phyloP scores from a whole-genome alignment of 2,113 vertebrate genomes.

The Laterallus jamaicensis region DNA sequence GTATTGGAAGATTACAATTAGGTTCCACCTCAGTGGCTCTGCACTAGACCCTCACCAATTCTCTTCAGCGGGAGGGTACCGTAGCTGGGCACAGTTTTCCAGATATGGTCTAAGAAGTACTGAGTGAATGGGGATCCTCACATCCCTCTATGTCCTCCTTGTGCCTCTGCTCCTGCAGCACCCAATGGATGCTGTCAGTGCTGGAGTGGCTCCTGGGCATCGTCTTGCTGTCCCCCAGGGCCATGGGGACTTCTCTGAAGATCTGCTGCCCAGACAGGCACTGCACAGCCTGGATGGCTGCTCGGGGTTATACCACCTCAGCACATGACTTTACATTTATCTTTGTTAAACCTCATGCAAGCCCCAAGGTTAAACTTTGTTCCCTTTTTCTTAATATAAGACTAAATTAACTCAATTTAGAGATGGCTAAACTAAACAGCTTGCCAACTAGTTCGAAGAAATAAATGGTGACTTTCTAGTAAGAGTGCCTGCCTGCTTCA shows the following conservation, averaged over 20 bases:
- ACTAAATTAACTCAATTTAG: not conserved
- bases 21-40: not conserved
- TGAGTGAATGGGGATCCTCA: not conserved
- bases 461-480: not conserved
- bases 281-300: not conserved
- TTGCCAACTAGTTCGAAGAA: not conserved
- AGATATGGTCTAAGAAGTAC: not conserved
- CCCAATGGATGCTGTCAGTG: not conserved
- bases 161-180: not conserved
- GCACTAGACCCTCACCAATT: not conserved
- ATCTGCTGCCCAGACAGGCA: not conserved
- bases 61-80: not conserved
- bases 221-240: not conserved
- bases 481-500: not conserved
- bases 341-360: not conserved
- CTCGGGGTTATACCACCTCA: not conserved
- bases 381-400: not conserved
- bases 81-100: not conserved
- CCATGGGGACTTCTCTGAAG: not conserved
- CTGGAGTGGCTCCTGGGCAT: not conserved
- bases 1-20: not conserved
- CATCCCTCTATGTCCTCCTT: not conserved
- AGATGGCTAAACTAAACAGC: not conserved
- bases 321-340: not conserved
- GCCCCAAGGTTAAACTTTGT: not conserved